phyloP scores from a whole-genome alignment of 2,113 vertebrate species.

The Platichthys stellatus region DNA sequence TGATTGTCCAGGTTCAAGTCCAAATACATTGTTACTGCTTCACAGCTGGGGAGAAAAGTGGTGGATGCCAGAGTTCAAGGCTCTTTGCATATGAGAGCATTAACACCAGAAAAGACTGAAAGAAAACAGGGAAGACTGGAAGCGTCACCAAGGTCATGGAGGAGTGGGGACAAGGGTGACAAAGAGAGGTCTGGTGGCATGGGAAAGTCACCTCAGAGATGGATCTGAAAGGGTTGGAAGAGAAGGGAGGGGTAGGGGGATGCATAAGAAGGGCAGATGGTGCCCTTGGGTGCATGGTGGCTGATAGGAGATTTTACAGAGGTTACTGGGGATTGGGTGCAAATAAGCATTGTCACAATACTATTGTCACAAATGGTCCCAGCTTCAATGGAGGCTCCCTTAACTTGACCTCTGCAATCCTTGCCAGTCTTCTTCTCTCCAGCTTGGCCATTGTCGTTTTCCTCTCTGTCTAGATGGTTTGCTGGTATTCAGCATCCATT shows the following conservation, averaged over 20 bases:
- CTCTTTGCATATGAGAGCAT: conserved; percentile 62
- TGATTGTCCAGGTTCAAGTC: conserved; percentile 78
- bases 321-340: conserved; percentile 57
- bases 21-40: conserved; percentile 45
- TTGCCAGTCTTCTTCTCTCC: conserved; percentile 47
- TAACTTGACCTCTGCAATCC: conserved; percentile 72
- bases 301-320: conserved; percentile 60
- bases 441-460: conserved; percentile 59
- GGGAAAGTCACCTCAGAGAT: conserved; percentile 84
- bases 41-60: conserved; percentile 67
- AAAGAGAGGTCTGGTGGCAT: conserved; percentile 79
- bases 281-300: conserved; percentile 63
- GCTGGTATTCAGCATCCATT: conserved; percentile 64
- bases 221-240: conserved; percentile 71
- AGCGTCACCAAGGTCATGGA: conserved; percentile 67
- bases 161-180: conserved; percentile 56
- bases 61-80: conserved; percentile 54
- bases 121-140: conserved; percentile 53
- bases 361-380: conserved; percentile 74
- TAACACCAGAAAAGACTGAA: conserved; percentile 43
- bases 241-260: conserved; percentile 58
- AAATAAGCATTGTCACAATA: conserved; percentile 72
- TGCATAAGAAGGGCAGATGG: conserved; percentile 81
- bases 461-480: conserved; percentile 67
- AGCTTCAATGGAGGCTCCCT: conserved; percentile 63